A percentile compares a stretch with the other conserved stretches of the same genome.
These are phyloP conservation scores for Troides oblongomaculatus DNA, from an alignment of 2,888 invertebrate genomes.

Conservation along the genomic window DNA sequence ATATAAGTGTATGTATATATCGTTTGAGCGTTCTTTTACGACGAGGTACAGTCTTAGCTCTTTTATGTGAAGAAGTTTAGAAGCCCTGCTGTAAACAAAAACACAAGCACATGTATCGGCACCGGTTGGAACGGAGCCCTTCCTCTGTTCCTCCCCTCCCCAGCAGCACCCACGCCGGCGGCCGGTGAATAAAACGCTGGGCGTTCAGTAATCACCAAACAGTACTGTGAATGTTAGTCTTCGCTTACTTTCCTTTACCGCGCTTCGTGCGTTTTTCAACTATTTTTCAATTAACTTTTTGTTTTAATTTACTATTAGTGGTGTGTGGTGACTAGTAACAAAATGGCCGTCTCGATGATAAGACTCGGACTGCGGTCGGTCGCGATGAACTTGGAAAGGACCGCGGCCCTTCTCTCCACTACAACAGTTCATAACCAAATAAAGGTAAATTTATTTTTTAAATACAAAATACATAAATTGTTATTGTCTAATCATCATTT, in stretches of 20 bases:
- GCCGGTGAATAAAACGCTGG: slow-evolving; percentile 59
- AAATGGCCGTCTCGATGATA: slow-evolving; percentile 73
- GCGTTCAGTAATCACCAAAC: slow-evolving; percentile 52
- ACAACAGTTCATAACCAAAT: slow-evolving; percentile 57
- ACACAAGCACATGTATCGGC: slow-evolving; percentile 37
- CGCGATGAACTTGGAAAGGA: slow-evolving; percentile 59
- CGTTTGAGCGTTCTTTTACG: not conserved
- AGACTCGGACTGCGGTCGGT: slow-evolving; percentile 62
- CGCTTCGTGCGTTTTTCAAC: slow-evolving; percentile 20
- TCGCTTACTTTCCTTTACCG: slow-evolving; percentile 28
- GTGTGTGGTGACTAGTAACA: slow-evolving; percentile 34
- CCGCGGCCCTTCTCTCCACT: slow-evolving; percentile 54
- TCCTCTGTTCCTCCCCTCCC: slow-evolving; percentile 26
- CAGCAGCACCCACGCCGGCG: slow-evolving; percentile 33
- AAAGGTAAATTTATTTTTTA: slow-evolving; percentile 50
- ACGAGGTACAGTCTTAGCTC: not conserved
- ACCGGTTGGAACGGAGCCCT: slow-evolving; percentile 49
- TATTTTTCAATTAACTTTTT: slow-evolving; percentile 31
- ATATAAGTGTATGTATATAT: too few species aligned
- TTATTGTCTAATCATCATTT: not conserved
- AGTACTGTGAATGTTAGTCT: slow-evolving; percentile 42
- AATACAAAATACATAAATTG: not conserved
- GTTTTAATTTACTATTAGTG: slow-evolving; percentile 34
- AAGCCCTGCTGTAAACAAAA: slow-evolving; percentile 33
- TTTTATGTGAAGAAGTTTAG: not conserved